Base-by-base conservation (phyloP, 53 echinoderm and acorn worm genomes). In the Glandiceps talaboti region DNA sequence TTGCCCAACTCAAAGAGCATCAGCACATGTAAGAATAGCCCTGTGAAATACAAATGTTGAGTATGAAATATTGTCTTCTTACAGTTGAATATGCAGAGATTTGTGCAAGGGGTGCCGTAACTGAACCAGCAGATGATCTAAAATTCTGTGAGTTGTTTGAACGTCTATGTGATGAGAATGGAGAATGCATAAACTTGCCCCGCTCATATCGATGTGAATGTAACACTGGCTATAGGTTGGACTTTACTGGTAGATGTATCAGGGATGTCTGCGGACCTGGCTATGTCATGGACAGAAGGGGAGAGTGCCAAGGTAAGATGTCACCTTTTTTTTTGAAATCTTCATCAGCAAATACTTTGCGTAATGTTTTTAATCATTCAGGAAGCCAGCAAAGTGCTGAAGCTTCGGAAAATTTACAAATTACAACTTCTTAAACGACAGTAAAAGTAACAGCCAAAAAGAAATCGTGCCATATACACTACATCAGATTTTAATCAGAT, bases 121-220 rank as follows among this genome's bases (percentile, higher is more conserved):
- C 64, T 12, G 20, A 45, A 12, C 64, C 64, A 45, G n/a, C n/a
- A n/a, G n/a, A n/a, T n/a, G n/a, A n/a, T n/a, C n/a, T n/a, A n/a
- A n/a, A 45, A 20, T 45, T 45, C 6, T 45, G 64, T 20, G 20
- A 20, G 6, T 12, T 45, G 64, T 45, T 45, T 45, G 64, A 45
- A 12, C 20, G 6, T 20, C 64, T 45, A 6, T 45, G 64, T 45
- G 64, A 45, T 45, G 6, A 6, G 64, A 45, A 45, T 45, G 64
- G 64, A 20, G 6, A 20, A 12, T 45, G 64, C 64, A 45, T 45
- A 12, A 20, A 45, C 20, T 6, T 12, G 20, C 64, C 64, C 20
- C 6, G 64, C 20, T 6, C 64, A 25, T 96, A 85, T 73, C 85
- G 80, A 26, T 96, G 97, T 31, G 82, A 83, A 28, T 96, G 97